Evolutionary conservation across 2,888 invertebrate species (phyloP).

Genomic region (Drosophila kuntzei): DNA sequence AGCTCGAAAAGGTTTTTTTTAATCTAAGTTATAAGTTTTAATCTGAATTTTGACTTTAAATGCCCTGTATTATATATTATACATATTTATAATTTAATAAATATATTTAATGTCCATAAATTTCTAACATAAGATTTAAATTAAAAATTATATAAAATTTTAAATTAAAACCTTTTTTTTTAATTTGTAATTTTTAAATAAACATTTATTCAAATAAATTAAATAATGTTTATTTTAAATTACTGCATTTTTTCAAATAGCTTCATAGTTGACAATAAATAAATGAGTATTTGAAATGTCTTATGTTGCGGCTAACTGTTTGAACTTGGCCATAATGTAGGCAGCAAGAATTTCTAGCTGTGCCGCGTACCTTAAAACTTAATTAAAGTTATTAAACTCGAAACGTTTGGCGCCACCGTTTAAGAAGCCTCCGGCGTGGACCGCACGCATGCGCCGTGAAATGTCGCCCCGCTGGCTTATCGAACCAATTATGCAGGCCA

Average conservation of each 20-base stretch:
- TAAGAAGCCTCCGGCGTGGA: slow-evolving; percentile 46
- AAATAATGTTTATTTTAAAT: too few relatives aligned
- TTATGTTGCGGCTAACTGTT: slow-evolving; percentile 14
- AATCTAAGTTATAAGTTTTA: not conserved
- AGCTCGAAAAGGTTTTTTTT: slow-evolving; percentile 9
- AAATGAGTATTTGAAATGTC: slow-evolving; percentile 11
- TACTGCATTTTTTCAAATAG: too few relatives aligned
- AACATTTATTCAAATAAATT: not conserved
- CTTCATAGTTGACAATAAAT: not conserved
- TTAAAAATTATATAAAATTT: too few relatives aligned
- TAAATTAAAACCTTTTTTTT: too few relatives aligned
- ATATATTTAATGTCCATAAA: too few relatives aligned
- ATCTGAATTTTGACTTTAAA: not conserved
- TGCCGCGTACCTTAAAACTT: slow-evolving; percentile 59
- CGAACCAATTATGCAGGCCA: slow-evolving; percentile 74
- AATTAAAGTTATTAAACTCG: slow-evolving; percentile 74
- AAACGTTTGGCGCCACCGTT: slow-evolving; percentile 76
- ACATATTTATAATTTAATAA: too few relatives aligned
- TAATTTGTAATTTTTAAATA: too few relatives aligned
- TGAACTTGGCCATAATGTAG: slow-evolving; percentile 32
- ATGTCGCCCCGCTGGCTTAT: slow-evolving; percentile 62
- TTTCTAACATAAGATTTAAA: too few relatives aligned
- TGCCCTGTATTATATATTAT: not conserved
- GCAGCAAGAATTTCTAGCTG: slow-evolving; percentile 22
- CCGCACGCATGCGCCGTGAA: slow-evolving; percentile 63